Percentiles rank a stretch among this genome's conserved stretches.
phyloP scores from a whole-genome alignment of 2,113 vertebrate genomes.

The Lasiurus cinereus region DNA sequence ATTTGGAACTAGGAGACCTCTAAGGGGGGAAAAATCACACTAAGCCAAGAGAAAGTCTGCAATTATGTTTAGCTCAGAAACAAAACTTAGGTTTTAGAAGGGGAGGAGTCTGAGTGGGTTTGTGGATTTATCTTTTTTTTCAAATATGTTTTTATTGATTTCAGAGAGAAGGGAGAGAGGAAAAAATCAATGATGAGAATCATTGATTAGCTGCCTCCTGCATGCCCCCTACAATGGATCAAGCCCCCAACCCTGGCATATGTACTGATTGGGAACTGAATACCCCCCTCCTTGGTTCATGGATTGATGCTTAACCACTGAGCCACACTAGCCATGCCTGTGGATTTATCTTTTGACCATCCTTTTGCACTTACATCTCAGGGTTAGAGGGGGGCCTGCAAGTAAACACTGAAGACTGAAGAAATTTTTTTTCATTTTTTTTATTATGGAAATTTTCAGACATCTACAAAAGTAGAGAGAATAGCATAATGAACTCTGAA shows the following conservation, averaged over 20 bases:
- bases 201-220: no score
- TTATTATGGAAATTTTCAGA: slow-evolving; percentile 81
- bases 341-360: slow-evolving; percentile 2
- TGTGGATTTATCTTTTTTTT: neutral
- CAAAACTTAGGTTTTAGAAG: slow-evolving; percentile 54
- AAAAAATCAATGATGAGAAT: no score
- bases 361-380: slow-evolving; percentile 3
- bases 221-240: no score
- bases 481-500: slow-evolving; percentile 68
- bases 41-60: slow-evolving; percentile 11
- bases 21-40: slow-evolving; percentile 6
- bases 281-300: no score
- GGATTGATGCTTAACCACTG: no score
- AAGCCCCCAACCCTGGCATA: no score
- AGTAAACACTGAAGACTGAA: slow-evolving; percentile 44
- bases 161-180: no score
- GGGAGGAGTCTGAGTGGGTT: neutral
- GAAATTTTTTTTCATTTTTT: slow-evolving; percentile 41
- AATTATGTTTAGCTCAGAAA: slow-evolving; percentile 41
- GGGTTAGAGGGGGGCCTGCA: neutral
- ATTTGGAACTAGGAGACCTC: neutral
- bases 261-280: no score
- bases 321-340: neutral
- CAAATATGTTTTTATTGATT: no score
- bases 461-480: slow-evolving; percentile 79